Percentiles rank a stretch among this genome's conserved stretches.
phyloP scores from a whole-genome alignment of 2,888 invertebrate species.

The Dichetophora obliterata region DNA sequence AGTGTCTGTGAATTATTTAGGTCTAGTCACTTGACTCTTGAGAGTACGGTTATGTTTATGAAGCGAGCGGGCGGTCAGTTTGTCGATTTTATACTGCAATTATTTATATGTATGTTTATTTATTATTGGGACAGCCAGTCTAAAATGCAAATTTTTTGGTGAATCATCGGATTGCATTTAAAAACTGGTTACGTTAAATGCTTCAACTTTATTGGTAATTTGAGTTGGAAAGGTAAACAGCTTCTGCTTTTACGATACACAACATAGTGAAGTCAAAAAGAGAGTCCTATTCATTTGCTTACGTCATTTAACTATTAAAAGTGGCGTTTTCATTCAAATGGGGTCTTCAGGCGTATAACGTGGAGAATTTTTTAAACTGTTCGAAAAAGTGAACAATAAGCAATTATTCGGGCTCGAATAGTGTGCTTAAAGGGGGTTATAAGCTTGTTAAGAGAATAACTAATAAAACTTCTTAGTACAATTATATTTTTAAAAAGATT shows the following conservation, averaged over 20 bases:
- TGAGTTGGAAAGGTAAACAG: constrained; percentile 16
- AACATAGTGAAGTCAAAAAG: background rate
- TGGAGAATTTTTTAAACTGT: too few relatives aligned
- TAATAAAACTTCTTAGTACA: too few relatives aligned
- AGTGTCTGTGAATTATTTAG: background rate
- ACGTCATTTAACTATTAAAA: too few relatives aligned
- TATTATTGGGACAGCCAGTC: background rate
- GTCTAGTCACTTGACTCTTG: background rate
- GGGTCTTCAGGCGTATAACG: too few relatives aligned
- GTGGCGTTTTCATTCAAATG: too few relatives aligned
- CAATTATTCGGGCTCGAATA: too few relatives aligned
- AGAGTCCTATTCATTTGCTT: background rate
- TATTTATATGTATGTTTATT: background rate
- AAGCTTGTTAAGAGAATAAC: too few relatives aligned
- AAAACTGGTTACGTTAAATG: constrained; percentile 11
- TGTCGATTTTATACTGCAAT: background rate
- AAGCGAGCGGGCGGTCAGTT: background rate
- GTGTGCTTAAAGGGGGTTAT: too few relatives aligned
- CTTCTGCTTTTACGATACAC: background rate
- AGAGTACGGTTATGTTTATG: background rate
- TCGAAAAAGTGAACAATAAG: too few relatives aligned
- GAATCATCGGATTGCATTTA: constrained; percentile 21
- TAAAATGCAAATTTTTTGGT: constrained; percentile 36
- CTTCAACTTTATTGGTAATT: background rate
- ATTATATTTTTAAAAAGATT: too few relatives aligned